Conservation (phyloP, 2,797 vertebrate genomes). For the Microctenopoma steveboyesi region DNA sequence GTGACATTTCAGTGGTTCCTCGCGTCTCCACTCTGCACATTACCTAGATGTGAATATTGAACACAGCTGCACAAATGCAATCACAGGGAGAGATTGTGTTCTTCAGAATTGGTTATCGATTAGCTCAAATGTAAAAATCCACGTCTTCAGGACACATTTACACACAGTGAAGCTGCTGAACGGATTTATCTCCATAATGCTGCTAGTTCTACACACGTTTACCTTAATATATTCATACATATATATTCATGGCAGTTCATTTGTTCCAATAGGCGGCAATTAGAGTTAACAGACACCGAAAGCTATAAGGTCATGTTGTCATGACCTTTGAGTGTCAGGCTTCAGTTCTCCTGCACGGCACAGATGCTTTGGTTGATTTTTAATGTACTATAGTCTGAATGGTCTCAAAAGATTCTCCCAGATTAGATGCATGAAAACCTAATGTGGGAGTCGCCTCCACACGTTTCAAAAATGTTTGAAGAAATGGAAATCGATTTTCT, state of each 20-base stretch:
- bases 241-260: constrained; percentile 43
- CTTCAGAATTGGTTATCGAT: constrained; percentile 28
- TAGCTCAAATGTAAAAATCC: constrained; percentile 31
- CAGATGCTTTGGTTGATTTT: constrained; percentile 74
- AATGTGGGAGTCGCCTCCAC: constrained; percentile 18
- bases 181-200: constrained; percentile 58
- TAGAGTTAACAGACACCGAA: constrained; percentile 62
- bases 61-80: constrained; percentile 58
- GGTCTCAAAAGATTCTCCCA: constrained; percentile 34
- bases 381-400: constrained; percentile 53
- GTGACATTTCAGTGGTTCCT: constrained; percentile 41
- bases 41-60: constrained; percentile 59
- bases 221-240: constrained; percentile 63
- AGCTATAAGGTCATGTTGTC: constrained; percentile 77
- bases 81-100: constrained; percentile 38
- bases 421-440: constrained; percentile 46
- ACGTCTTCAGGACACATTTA: constrained; percentile 52
- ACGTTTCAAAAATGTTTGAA: too few relatives aligned
- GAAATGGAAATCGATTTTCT: constrained; percentile 22
- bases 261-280: constrained; percentile 37
- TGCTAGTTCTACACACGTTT: constrained; percentile 69
- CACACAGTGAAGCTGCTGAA: constrained; percentile 63
- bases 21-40: constrained; percentile 56
- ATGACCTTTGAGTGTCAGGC: constrained; percentile 45
- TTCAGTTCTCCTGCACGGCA: constrained; percentile 67